Base-by-base conservation (phyloP, 2,113 vertebrate genomes). In the Campylomormyrus numenius region DNA sequence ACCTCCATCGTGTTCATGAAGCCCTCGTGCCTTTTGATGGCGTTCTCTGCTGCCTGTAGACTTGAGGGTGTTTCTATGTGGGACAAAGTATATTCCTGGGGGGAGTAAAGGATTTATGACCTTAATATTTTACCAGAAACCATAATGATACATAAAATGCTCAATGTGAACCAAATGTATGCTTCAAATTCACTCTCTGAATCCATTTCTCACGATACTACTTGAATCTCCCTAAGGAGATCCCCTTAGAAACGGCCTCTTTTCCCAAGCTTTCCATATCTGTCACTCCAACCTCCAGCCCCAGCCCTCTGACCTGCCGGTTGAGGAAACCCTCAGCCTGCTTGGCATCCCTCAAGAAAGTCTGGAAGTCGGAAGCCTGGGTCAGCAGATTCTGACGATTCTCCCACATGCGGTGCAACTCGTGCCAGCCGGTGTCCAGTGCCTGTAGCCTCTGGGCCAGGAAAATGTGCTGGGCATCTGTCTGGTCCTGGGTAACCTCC, bases 1-100 rank as follows among this genome's bases (percentile, higher is more conserved):
- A 97, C 97, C 1, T 99, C 98, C 96, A 98, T 97, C 92, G 98
- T 97, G 88, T 96, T 98, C 94, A 98, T 94, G 92, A 98, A 98
- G 90, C 98, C 98, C 89, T 99, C 98, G 3, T 98, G 96, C 88
- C 98, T 98, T 91, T 98, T 97, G 77, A 99, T 98, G 92, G 98
- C 96, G 9, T 96, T 97, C 6, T 98, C 96, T 0, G 98, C 98
- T 0, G 95, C 97, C 88, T 98, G 96, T 87, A 99, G 95, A 10
- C 96, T 98, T 89, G 94, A 92, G 0, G 98, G 97, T 98, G 98
- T 97, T 95, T 99, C 98, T 31, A 97, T 97, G 94, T 99, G 98
- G 0, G 97, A 97, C 89, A 99, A 92, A 2, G 97, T 94, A 0
- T 98, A 98, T 89, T 99, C 98, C 98, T 99, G 93, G 39, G 53